These are phyloP conservation scores for Drosophila cognata DNA, from an alignment of 2,888 invertebrate species.

Conservation along the genomic window DNA sequence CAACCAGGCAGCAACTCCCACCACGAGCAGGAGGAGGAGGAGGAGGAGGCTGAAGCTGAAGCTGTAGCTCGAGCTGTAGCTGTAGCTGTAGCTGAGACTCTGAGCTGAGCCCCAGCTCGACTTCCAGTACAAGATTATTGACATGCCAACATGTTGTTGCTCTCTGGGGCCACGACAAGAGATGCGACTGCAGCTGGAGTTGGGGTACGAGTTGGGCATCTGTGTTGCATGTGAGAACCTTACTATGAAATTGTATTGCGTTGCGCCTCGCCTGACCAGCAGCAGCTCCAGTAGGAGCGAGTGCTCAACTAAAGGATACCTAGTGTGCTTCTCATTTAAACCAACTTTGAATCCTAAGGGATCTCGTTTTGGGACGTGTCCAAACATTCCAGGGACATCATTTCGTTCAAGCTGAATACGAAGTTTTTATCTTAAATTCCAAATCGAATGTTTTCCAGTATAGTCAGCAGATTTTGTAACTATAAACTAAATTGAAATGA, in stretches of 20 bases:
- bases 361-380: background rate
- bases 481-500: background rate
- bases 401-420: background rate
- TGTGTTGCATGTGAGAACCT: constrained; percentile 73
- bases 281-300: constrained; percentile 22
- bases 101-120: constrained; percentile 20
- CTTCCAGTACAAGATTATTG: constrained; percentile 71
- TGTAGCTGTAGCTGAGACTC: background rate
- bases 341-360: background rate
- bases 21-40: constrained; percentile 26
- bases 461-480: background rate
- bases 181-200: constrained; percentile 8
- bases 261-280: constrained; percentile 33
- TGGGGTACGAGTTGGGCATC: constrained; percentile 1
- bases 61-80: background rate
- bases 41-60: background rate
- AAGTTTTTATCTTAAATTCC: background rate
- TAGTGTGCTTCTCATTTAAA: background rate
- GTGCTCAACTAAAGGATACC: constrained; percentile 34
- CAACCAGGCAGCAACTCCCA: constrained; percentile 50
- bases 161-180: constrained; percentile 55
- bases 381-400: background rate
- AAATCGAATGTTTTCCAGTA: background rate
- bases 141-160: constrained; percentile 78
- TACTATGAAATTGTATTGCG: constrained; percentile 78